Evolutionary conservation across 2,113 vertebrate species (phyloP), one percentile per base, ranked within the genome.

Genomic region (Prolemur simus): DNA sequence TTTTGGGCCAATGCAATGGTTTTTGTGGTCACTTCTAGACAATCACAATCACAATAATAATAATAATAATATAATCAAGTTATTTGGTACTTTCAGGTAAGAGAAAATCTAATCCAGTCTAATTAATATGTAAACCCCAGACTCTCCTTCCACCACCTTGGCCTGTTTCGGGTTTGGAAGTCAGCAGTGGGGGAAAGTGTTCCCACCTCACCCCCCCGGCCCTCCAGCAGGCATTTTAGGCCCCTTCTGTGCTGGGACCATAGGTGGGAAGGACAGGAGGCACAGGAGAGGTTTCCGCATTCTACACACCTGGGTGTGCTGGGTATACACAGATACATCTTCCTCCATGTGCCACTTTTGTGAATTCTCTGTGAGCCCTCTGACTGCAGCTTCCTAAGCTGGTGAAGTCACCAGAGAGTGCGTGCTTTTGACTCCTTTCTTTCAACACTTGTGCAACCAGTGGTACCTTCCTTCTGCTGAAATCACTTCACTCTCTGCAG

Each of bases 391-490:
- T 76, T 29, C 69, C 25, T 3, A 8, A 20, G 18, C 5, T 27
- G 32, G 9, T 20, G 39, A 37, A 45, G 45, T 34, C 54, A 5
- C 7, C 45, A 12, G 68, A 29, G 32, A 4, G 29, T 34, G 73
- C 27, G 45, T 84, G 14, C 74, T 52, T 69, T 27, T 42, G 58
- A 52, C 10, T 58, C 25, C 37, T 45, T 45, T 39, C 29, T 76
- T 14, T 23, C 0, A 0, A 49, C 13, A 13, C 37, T 4, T 47
- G 45, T 12, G 42, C 0, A 14, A 11, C 9, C 6, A 13, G 1
- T 25, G 66, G 45, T 12, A 39, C 8, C 4, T 10, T 7, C 39
- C 45, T 37, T 8, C 45, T 21, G 20, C 32, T 27, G 86, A 93
- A 69, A 49, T 9, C 3, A 6, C 21, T 11, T 76, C 77, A 11